Percentiles rank a stretch among this genome's conserved stretches.
Evolutionary conservation across 2,888 invertebrate species (phyloP).

Genomic region (Drosophila borborema): DNA sequence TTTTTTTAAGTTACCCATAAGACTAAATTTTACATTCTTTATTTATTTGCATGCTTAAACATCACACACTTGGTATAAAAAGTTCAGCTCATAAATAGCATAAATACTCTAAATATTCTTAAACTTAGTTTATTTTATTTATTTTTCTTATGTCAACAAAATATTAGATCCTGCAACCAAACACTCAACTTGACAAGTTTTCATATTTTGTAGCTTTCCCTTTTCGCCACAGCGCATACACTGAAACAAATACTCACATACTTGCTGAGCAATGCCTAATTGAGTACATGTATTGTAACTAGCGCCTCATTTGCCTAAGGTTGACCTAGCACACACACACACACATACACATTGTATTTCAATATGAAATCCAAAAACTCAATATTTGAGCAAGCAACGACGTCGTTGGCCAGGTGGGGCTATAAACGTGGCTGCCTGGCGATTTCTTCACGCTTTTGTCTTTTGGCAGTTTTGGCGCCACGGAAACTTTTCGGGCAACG

Average conservation of each 20-base stretch:
- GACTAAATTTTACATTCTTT: too few species aligned
- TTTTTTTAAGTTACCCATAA: too few species aligned
- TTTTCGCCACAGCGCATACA: conserved; percentile 11
- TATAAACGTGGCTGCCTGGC: conserved; percentile 36
- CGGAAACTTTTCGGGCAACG: conserved; percentile 58
- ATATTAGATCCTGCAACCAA: too few species aligned
- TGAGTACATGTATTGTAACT: conserved; percentile 65
- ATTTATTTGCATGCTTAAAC: too few species aligned
- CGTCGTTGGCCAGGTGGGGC: conserved; percentile 37
- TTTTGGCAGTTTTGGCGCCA: conserved; percentile 74
- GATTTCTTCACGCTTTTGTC: conserved; percentile 46
- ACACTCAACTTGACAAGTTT: neutral
- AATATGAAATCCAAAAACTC: conserved; percentile 77
- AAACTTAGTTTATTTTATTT: too few species aligned
- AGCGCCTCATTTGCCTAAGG: conserved; percentile 67
- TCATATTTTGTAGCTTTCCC: conserved; percentile 26
- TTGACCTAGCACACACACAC: conserved; percentile 46
- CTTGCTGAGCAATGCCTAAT: conserved; percentile 54
- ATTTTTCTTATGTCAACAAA: too few species aligned
- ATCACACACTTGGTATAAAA: too few species aligned
- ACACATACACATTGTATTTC: conserved; percentile 47
- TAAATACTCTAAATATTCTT: too few species aligned
- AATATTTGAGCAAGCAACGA: conserved; percentile 70
- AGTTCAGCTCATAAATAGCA: too few species aligned
- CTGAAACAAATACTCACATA: conserved; percentile 18